Base-by-base conservation (phyloP, 30 jellyfish, hydroid and myxozoan genomes). In the Rhopilema esculentum region DNA sequence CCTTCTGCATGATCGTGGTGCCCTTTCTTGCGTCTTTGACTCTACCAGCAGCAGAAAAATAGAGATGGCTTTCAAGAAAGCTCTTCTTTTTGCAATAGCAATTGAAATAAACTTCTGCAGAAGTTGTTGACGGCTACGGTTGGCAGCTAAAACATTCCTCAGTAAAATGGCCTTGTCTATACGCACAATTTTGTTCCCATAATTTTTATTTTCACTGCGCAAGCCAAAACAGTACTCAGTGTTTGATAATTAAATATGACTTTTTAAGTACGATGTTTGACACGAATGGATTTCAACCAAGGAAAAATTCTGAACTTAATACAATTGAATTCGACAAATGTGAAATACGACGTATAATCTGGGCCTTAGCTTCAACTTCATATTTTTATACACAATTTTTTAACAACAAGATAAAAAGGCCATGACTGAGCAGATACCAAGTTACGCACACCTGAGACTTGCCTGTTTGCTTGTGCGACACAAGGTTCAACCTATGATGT, bases 211-310 rank as follows among this genome's bases (percentile, higher is more conserved):
- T 64, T 64, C 74, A 64, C 74, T 64, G 74, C 74, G 74, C 74
- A 64, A 64, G 74, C 74, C 74, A 64, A 64, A 64, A 64, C 74
- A 64, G 74, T 64, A 64, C 74, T 64, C 74, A 64, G 74, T 64
- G 74, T 64, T 64, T 64, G 74, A 64, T 2, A 64, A 64, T 64
- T 20, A 64, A 20, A 64, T 64, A 64, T 18, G 74, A 64, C 74
- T 20, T 64, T 2, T 64, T 64, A 64, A 64, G 17, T 64, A 64
- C 31, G 74, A 18, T 25, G 74, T 64, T 64, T 64, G 74, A 64
- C 74, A 64, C 74, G 31, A 64, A 64, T 64, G 74, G 74, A 17
- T 64, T 64, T 64, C 74, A 64, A 64, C 74, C 74, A 21, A 64
- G 74, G 74, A 64, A 64, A 64, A 64, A 64, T 64, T 64, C 74